phyloP scores from a whole-genome alignment of 53 echinoderm and acorn worm genomes.

The Luidia sarsii region DNA sequence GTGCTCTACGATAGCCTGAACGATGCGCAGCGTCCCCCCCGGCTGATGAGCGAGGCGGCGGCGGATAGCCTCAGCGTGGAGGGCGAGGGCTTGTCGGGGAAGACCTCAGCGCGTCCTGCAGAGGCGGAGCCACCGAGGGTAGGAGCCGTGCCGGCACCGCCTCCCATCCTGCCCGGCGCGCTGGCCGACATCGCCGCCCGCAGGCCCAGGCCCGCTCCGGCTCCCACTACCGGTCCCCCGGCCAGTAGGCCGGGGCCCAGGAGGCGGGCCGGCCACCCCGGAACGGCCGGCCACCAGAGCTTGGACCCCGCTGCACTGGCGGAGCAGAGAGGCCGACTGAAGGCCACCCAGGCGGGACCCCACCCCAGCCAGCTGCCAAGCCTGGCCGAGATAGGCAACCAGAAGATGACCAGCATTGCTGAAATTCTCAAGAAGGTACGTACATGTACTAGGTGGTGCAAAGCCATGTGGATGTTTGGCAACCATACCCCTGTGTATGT shows the following conservation, averaged over 20 bases:
- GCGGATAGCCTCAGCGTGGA: background rate
- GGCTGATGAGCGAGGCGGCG: too few relatives aligned
- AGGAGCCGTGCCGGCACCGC: conserved; percentile 6
- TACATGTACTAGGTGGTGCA: too few relatives aligned
- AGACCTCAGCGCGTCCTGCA: background rate
- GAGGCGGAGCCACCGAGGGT: too few relatives aligned
- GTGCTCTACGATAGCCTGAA: conserved; percentile 27
- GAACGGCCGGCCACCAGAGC: background rate
- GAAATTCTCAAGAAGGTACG: conserved; percentile 66
- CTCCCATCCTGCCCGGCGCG: background rate
- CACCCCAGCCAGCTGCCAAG: conserved; percentile 71
- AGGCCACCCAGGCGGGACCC: conserved; percentile 35
- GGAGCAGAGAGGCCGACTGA: conserved; percentile 37
- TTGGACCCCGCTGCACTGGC: conserved; percentile 19
- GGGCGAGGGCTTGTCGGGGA: background rate
- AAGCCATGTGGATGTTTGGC: too few relatives aligned
- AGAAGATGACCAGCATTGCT: conserved; percentile 59
- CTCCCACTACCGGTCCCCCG: background rate
- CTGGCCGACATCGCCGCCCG: background rate
- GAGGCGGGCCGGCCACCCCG: background rate
- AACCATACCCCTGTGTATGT: too few relatives aligned
- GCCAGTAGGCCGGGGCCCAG: background rate
- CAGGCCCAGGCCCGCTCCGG: too few relatives aligned
- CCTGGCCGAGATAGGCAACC: conserved; percentile 38
- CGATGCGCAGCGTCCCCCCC: background rate